Percentiles rank a stretch among this genome's conserved stretches.
Conservation (phyloP, 1,140 invertebrate genomes). For the Gryllus bimaculatus region DNA sequence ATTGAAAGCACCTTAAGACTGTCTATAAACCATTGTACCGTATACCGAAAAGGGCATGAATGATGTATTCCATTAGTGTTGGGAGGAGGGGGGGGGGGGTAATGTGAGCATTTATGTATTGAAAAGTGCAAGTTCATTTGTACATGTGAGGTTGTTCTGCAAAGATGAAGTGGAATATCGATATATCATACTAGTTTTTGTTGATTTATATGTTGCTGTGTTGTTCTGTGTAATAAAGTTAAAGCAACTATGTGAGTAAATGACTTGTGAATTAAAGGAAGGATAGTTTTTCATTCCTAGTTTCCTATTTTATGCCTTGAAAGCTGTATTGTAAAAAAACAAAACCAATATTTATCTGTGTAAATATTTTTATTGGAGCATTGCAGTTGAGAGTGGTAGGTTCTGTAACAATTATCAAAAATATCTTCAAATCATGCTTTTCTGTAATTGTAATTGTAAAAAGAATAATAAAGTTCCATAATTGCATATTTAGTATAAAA, state of each 20-base stretch:
- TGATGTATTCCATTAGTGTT: too few species aligned
- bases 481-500: constrained; percentile 7
- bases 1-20: not conserved
- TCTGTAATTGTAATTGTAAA: not conserved
- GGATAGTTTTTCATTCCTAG: not conserved
- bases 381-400: not conserved
- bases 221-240: not conserved
- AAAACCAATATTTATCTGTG: not conserved
- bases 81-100: too few species aligned
- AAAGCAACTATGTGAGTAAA: not conserved
- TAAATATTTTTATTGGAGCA: not conserved
- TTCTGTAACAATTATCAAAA: not conserved
- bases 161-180: not conserved
- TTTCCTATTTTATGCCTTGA: not conserved
- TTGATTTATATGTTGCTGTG: not conserved
- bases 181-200: not conserved
- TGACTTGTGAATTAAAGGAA: not conserved
- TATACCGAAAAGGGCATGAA: too few species aligned
- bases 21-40: not conserved
- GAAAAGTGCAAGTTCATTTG: not conserved
- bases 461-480: not conserved
- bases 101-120: not conserved
- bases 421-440: not conserved
- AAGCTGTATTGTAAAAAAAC: not conserved
- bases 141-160: not conserved